Evolutionary conservation across 2,797 vertebrate species (phyloP).

Genomic region (Enteromius fasciolatus): DNA sequence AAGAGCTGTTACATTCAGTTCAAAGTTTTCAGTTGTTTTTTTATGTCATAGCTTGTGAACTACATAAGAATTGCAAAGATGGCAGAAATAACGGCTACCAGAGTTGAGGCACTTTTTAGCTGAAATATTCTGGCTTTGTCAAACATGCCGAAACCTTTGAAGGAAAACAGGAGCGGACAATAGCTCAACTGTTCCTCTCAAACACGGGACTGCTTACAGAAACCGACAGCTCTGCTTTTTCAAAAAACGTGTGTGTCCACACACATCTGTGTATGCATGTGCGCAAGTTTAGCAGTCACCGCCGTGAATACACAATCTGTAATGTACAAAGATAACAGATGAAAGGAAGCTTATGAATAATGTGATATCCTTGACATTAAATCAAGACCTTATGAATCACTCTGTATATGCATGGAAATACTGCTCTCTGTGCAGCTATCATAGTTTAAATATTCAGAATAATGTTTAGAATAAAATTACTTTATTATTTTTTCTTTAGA

Average conservation of each 20-base stretch:
- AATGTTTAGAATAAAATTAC: neutral
- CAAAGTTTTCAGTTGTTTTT: too few species aligned
- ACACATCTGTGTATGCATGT: slow-evolving; percentile 17
- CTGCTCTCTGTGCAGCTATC: neutral
- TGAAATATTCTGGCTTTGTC: slow-evolving; percentile 7
- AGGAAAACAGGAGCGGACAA: slow-evolving; percentile 6
- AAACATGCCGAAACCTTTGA: slow-evolving; percentile 2
- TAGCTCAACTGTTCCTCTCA: slow-evolving; percentile 14
- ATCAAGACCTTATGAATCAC: slow-evolving; percentile 9
- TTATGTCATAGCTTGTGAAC: neutral
- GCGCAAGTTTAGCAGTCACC: too few species aligned
- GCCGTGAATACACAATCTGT: neutral
- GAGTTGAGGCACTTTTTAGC: neutral
- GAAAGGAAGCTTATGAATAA: slow-evolving; percentile 1
- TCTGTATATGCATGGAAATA: neutral
- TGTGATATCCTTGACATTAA: slow-evolving; percentile 13
- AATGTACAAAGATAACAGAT: slow-evolving; percentile 4
- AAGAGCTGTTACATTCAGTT: too few species aligned
- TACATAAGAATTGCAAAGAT: neutral
- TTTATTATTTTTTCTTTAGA: neutral
- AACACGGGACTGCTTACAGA: neutral
- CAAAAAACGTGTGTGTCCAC: neutral
- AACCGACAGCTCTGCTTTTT: neutral
- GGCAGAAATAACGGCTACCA: neutral
- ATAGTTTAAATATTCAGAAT: neutral